A percentile compares a stretch with the other conserved stretches of the same genome.
Evolutionary conservation across 2,113 vertebrate species (phyloP).

Genomic region (Empidonax alnorum): DNA sequence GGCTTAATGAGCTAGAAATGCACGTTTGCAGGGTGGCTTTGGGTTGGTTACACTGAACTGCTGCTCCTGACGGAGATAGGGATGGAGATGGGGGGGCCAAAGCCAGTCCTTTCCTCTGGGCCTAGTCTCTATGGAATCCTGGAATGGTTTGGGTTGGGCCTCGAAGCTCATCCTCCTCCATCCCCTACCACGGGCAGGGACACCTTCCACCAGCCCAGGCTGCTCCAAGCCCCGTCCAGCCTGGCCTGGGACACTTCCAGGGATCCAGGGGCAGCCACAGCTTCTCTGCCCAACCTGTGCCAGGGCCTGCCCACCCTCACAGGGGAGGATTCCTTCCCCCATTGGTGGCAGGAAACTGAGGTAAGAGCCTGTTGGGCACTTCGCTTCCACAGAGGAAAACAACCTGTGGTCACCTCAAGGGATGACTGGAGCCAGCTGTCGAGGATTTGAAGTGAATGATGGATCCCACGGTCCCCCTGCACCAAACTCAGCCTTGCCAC

Average conservation of each 20-base stretch:
- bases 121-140: background rate
- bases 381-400: background rate
- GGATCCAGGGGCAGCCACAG: background rate
- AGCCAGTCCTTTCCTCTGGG: background rate
- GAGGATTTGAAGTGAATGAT: background rate
- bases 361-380: background rate
- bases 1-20: slow-evolving; percentile 47
- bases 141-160: background rate
- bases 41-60: background rate
- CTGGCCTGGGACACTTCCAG: background rate
- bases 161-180: background rate
- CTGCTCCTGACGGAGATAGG: background rate
- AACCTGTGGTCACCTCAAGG: background rate
- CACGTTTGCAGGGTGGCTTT: background rate
- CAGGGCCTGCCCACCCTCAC: fast-evolving
- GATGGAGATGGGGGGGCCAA: no score
- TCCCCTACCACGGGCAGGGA: background rate
- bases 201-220: fast-evolving
- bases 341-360: background rate
- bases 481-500: fast-evolving
- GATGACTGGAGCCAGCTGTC: background rate
- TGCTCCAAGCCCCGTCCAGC: background rate
- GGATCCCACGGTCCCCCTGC: fast-evolving
- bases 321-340: background rate
- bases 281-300: background rate